Percentiles rank a stretch among this genome's conserved stretches.
Conservation (phyloP, 1,140 invertebrate genomes). For the Zaprionus davidi region DNA sequence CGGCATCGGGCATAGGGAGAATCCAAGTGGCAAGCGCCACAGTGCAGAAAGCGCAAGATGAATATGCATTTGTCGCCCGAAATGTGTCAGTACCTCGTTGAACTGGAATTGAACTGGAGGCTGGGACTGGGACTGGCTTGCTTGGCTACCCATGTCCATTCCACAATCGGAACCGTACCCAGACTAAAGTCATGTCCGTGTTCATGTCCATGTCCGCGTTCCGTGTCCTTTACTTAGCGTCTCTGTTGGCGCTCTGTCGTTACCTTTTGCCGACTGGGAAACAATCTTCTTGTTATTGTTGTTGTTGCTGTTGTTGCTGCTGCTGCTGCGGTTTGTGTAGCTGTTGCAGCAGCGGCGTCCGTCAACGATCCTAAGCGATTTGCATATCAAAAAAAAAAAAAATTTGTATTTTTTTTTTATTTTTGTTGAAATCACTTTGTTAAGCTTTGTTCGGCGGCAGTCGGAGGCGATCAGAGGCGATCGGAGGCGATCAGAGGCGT, state of each 20-base stretch:
- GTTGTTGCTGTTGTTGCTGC: slow-evolving; percentile 7
- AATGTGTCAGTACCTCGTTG: slow-evolving; percentile 29
- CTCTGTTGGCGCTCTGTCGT: slow-evolving; percentile 54
- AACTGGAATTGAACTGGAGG: neutral
- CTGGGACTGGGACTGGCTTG: neutral
- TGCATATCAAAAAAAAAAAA: slow-evolving; percentile 60
- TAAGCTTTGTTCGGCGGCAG: slow-evolving; percentile 68
- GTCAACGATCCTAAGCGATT: slow-evolving; percentile 74
- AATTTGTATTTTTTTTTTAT: slow-evolving; percentile 26
- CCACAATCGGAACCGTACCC: slow-evolving; percentile 4
- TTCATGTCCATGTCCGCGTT: slow-evolving; percentile 30
- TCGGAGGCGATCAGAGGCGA: slow-evolving; percentile 67
- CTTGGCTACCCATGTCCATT: slow-evolving; percentile 13
- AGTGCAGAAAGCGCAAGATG: slow-evolving; percentile 23
- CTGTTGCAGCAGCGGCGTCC: slow-evolving; percentile 61
- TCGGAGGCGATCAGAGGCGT: slow-evolving; percentile 70
- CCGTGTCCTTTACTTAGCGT: slow-evolving; percentile 45
- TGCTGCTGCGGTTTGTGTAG: slow-evolving; percentile 22
- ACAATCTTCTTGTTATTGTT: slow-evolving; percentile 9
- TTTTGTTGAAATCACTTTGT: slow-evolving; percentile 71
- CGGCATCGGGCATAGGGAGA: slow-evolving; percentile 25
- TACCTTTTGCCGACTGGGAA: slow-evolving; percentile 12
- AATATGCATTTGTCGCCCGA: slow-evolving; percentile 65
- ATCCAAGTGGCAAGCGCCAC: slow-evolving; percentile 59
- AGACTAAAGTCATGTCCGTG: slow-evolving; percentile 41